Base-by-base conservation (phyloP, 2,113 vertebrate species). In the Naja naja region DNA sequence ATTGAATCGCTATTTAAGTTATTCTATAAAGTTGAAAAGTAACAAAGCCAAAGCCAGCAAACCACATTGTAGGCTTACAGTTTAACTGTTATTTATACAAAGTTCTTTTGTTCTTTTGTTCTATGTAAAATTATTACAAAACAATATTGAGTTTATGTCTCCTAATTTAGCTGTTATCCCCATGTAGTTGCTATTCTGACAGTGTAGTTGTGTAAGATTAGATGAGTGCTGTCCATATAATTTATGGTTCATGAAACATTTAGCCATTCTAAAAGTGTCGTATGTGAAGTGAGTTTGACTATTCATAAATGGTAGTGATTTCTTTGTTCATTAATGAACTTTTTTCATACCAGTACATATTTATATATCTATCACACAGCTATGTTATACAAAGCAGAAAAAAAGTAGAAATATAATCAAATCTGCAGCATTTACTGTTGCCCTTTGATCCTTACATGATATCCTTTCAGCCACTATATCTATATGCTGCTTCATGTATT, bases 1-100 rank as follows among this genome's bases (percentile, higher is more conserved):
- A 91, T 87, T 91, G 90, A 81, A 64, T 86, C 34, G 60, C 53
- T 88, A 91, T 94, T 94, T 88, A 94, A 52, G 89, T 4, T 23
- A 8, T 34, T 64, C 34, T 91, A 2, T 49, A 60, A 49, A 34
- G 4, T 54, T 5, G 53, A 27, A 53, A 92, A 53, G 86, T 74
- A 91, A 47, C 6, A 64, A 92, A 92, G 14, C 11, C 10, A 81
- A 92, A 81, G 14, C 5, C 10, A 81, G 52, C 23, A 89, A 54
- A 85, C 53, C 5, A 92, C 55, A 88, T 4, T 69, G 22, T 88
- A 69, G 0, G 52, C 16, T 92, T 64, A 25, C n/a, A 54, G 4
- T 10, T 2, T 91, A 25, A 47, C 22, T 58, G 18, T 81, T 43
- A 43, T 81, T 43, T 81, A 22, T 81, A 81, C 34, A 43, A 81